Base-by-base conservation (phyloP, 1,140 invertebrate species). In the Venturia canescens region DNA sequence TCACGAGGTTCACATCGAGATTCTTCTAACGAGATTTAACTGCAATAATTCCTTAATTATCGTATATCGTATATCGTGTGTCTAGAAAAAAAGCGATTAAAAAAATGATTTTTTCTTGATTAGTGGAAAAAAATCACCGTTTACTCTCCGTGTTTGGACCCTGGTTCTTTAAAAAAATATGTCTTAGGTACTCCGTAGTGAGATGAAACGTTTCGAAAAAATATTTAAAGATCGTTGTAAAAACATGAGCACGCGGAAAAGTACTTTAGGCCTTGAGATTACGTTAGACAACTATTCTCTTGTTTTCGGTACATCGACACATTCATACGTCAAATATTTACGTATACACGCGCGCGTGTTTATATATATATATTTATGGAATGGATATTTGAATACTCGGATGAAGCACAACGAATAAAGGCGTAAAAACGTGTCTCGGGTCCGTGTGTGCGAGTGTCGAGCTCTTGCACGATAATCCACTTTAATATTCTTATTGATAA, bases 11-110 rank as follows among this genome's bases (percentile, higher is more conserved):
- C 83, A 88, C 90, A 91, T 83, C 72, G 80, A 84, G 82, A 31
- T 85, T 90, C 83, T 84, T 89, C 91, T 92, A 92, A 92, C 91
- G 91, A 92, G 91, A 92, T 92, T 92, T 92, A 92, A 92, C 87
- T 90, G 90, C 91, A 88, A 86, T 89, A 71, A 71, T 69, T 77
- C 72, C 44, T 77, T 38, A 53, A 60, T 80, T 81, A 48, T 79
- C 67, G 9, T 70, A 66, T 69, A 27, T 50, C n/a, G 31, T 57
- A n/a, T 57, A n/a, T 57, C 21, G n/a, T 1, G n/a, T 13, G 18
- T n/a, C 3, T 57, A 21, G 21, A 29, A n/a, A 78, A 63, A 11
- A 27, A 50, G 66, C 0, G 75, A 16, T 63, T n/a, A n/a, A 76
- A 76, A 53, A 53, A 70, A 80, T 74, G 29, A 78, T 63, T 23